These are phyloP conservation scores for Orgyia antiqua DNA, from an alignment of 2,888 invertebrate genomes.

Conservation along the genomic window DNA sequence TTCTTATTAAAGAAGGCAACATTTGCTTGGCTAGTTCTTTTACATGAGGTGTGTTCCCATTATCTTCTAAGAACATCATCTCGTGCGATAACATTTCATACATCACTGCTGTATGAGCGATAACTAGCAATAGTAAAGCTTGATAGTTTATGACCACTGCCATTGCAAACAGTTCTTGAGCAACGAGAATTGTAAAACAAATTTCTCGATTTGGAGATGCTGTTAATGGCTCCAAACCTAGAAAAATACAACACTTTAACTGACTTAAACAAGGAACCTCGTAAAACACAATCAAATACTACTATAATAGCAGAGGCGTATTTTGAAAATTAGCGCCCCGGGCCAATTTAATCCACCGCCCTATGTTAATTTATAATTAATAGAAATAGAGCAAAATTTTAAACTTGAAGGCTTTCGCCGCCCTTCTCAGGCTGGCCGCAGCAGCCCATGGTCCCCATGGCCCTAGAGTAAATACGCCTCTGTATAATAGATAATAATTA, in stretches of 20 bases:
- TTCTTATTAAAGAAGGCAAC: constrained; percentile 35
- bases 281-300: too few species aligned
- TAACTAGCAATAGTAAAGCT: constrained; percentile 29
- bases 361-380: too few species aligned
- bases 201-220: constrained; percentile 25
- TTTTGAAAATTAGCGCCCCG: too few species aligned
- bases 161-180: constrained; percentile 29
- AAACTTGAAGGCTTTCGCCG: too few species aligned
- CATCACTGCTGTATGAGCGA: constrained; percentile 32
- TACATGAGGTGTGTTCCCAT: constrained; percentile 17
- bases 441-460: too few species aligned
- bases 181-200: constrained; percentile 27
- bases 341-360: too few species aligned
- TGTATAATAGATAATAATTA: too few species aligned
- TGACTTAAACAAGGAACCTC: background rate
- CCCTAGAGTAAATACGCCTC: too few species aligned
- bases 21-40: constrained; percentile 30
- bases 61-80: constrained; percentile 29
- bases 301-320: too few species aligned
- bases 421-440: too few species aligned
- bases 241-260: background rate
- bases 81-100: constrained; percentile 32
- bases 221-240: constrained; percentile 27
- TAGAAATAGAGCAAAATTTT: too few species aligned
- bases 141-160: constrained; percentile 28